Evolutionary conservation across 2,888 invertebrate genomes (phyloP).

Genomic region (Bedellia somnulentella): DNA sequence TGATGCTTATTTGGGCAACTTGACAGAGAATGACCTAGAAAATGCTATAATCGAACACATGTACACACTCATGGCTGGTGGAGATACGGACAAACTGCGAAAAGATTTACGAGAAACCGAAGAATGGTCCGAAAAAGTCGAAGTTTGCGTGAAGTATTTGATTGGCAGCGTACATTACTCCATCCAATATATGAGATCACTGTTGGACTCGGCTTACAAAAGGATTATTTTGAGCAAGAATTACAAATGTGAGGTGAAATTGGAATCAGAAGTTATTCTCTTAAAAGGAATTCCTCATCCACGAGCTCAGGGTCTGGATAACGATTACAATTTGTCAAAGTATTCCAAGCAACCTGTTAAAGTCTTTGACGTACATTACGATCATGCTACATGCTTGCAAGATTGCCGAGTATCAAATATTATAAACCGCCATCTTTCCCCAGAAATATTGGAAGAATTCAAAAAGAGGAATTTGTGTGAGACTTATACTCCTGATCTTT

Average conservation of each 20-base stretch:
- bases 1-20: slow-evolving; percentile 17
- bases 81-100: slow-evolving; percentile 10
- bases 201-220: slow-evolving; percentile 18
- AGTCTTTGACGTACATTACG: slow-evolving; percentile 17
- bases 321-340: slow-evolving; percentile 24
- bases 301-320: slow-evolving; percentile 10
- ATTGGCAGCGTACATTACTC: slow-evolving; percentile 15
- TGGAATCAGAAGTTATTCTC: slow-evolving; percentile 23
- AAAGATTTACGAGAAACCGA: slow-evolving; percentile 12
- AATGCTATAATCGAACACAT: slow-evolving; percentile 18
- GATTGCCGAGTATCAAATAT: slow-evolving; percentile 23
- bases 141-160: slow-evolving; percentile 14
- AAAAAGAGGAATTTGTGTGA: slow-evolving; percentile 19
- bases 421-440: slow-evolving; percentile 19
- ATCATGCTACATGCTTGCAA: slow-evolving; percentile 17
- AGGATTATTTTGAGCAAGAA: slow-evolving; percentile 17
- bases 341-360: slow-evolving; percentile 19
- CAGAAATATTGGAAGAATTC: slow-evolving; percentile 16
- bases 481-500: slow-evolving; percentile 11
- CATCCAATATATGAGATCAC: slow-evolving; percentile 16
- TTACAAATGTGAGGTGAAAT: slow-evolving; percentile 18
- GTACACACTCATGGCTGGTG: slow-evolving; percentile 15
- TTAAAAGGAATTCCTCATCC: slow-evolving; percentile 19
- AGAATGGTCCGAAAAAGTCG: slow-evolving; percentile 17
- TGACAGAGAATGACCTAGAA: slow-evolving; percentile 17